Conservation (phyloP, 2,888 invertebrate species). For the Entomobrya proxima region DNA sequence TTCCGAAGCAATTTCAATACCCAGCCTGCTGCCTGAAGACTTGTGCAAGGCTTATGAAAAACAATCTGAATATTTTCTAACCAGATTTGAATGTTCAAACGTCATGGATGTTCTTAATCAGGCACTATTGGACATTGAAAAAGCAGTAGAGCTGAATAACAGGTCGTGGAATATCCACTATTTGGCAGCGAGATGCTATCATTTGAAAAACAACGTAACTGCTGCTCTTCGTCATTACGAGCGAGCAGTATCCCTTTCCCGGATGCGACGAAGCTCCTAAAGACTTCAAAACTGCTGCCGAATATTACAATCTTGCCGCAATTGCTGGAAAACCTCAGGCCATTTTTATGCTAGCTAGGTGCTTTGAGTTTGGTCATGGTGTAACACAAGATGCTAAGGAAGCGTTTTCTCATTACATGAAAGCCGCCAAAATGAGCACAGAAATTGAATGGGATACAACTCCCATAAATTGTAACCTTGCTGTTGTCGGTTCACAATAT, state of each 20-base stretch:
- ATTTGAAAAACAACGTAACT: background rate
- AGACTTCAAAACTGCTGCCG: slow-evolving; percentile 54
- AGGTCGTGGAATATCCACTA: slow-evolving; percentile 50
- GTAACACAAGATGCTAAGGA: slow-evolving; percentile 19
- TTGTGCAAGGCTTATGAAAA: slow-evolving; percentile 55
- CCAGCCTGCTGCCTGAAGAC: slow-evolving; percentile 5
- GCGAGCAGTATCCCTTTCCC: slow-evolving; percentile 3
- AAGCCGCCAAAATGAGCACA: background rate
- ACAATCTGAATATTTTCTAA: slow-evolving; percentile 20
- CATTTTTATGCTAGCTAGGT: slow-evolving; percentile 52
- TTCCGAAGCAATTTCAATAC: slow-evolving; percentile 32
- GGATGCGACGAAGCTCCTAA: background rate
- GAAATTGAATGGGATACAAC: background rate
- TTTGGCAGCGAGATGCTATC: slow-evolving; percentile 13
- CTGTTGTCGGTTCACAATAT: slow-evolving; percentile 29
- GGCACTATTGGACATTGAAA: background rate
- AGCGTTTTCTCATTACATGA: background rate
- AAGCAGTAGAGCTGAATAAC: slow-evolving; percentile 4
- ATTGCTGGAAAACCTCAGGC: slow-evolving; percentile 56
- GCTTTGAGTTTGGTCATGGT: slow-evolving; percentile 49
- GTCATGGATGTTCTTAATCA: background rate
- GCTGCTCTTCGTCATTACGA: slow-evolving; percentile 38
- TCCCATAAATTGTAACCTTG: background rate
- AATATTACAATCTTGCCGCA: slow-evolving; percentile 59
- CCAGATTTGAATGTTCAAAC: background rate